Evolutionary conservation across 2,113 vertebrate species (phyloP), one percentile per base, ranked within the genome.

Genomic region (Nibea coibor): DNA sequence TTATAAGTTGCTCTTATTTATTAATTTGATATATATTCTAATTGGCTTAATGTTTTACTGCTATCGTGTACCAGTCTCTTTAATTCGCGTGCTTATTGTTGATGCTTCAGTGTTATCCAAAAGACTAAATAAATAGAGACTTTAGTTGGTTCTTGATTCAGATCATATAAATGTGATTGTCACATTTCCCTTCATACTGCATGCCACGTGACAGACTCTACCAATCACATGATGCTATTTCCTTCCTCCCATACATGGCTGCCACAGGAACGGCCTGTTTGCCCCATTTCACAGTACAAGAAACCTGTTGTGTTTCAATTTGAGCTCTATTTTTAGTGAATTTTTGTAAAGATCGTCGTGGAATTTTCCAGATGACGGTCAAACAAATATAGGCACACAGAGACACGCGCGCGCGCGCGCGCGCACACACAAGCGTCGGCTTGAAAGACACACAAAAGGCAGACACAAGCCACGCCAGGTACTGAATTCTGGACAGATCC

Each of bases 191-290:
- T n/a, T 24, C 50, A 61, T 65, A n/a, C 17, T 56, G 39, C 9
- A 71, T 15, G 35, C 5, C 28, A 20, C 57, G 26, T 48, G 26
- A 4, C 48, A 10, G 1, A 47, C 31, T 35, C 53, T 1, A 4
- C 1, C 3, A 22, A 69, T 61, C 81, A 88, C 79, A 72, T 86
- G 73, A 72, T 35, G 35, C 17, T 53, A 11, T 56, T 82, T 82
- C 66, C 54, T 73, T 54, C 69, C 72, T 47, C 17, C 5, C 10
- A 80, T 83, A 78, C 81, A 83, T 80, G 79, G 71, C 78, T 56
- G 45, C 68, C 62, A 71, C 53, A 43, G 70, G 31, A 15, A 17
- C 19, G 15, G 51, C 15, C 68, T 73, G 47, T 61, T n/a, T 67
- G 26, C 19, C 15, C 9, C 43, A 2, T 53, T 73, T 64, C 19